These are phyloP conservation scores for Cryptotermes secundus DNA, from an alignment of 1,140 invertebrate species.

Conservation along the genomic window DNA sequence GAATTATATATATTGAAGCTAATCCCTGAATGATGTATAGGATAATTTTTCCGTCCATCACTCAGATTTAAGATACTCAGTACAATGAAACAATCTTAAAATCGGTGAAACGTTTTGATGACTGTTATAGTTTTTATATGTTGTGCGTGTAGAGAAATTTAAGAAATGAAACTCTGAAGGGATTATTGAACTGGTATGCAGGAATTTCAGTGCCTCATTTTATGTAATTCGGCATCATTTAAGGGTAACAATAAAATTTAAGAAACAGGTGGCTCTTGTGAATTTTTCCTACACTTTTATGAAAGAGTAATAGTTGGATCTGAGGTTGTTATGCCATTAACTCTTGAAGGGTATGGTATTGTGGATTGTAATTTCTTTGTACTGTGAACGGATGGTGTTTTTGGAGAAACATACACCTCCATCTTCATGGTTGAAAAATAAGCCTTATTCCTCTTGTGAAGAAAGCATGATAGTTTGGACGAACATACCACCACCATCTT, in stretches of 20 bases:
- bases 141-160: background rate
- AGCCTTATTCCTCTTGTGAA: no score
- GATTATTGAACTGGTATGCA: background rate
- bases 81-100: background rate
- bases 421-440: no score
- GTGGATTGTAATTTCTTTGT: no score
- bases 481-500: no score
- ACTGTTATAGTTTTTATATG: background rate
- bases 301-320: no score
- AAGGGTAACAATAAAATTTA: background rate
- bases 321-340: no score
- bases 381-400: no score
- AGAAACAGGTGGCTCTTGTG: background rate
- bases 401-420: no score
- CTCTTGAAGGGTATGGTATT: no score
- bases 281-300: no score
- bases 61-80: background rate
- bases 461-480: no score
- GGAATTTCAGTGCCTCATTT: background rate
- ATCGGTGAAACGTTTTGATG: background rate
- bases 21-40: background rate
- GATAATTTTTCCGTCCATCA: background rate
- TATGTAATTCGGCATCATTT: background rate
- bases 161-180: background rate
- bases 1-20: background rate